Conservation (phyloP, 2,113 vertebrate species). For the Cyanoramphus novaezelandiae region DNA sequence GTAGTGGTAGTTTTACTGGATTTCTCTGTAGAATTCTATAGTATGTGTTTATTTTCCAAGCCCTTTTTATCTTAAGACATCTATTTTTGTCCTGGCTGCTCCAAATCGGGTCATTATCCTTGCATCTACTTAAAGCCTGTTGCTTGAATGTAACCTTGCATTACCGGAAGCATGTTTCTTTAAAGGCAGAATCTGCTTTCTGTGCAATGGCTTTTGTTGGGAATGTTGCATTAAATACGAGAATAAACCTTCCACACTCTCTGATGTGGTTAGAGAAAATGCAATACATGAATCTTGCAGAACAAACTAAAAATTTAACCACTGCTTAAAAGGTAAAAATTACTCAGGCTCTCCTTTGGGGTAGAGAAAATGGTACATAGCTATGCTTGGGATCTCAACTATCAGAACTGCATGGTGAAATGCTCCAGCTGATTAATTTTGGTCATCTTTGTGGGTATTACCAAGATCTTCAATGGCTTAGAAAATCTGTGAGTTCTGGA, state of each 20-base stretch:
- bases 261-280: background rate
- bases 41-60: background rate
- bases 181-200: background rate
- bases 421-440: background rate
- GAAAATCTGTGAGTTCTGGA: background rate
- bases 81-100: constrained; percentile 21
- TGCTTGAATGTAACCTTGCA: background rate
- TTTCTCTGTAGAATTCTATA: background rate
- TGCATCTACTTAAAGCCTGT: background rate
- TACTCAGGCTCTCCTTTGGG: background rate
- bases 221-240: background rate
- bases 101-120: constrained; percentile 13
- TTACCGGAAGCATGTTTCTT: background rate
- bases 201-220: background rate
- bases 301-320: background rate
- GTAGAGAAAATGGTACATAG: fast-evolving
- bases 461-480: background rate
- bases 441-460: background rate
- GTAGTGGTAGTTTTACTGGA: background rate
- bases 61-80: background rate
- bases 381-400: background rate
- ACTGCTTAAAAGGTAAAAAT: background rate
- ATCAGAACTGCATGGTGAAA: background rate
- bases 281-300: fast-evolving
- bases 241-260: background rate